Evolutionary conservation across 2,888 invertebrate species (phyloP).

Genomic region (Scaptomyza parva): DNA sequence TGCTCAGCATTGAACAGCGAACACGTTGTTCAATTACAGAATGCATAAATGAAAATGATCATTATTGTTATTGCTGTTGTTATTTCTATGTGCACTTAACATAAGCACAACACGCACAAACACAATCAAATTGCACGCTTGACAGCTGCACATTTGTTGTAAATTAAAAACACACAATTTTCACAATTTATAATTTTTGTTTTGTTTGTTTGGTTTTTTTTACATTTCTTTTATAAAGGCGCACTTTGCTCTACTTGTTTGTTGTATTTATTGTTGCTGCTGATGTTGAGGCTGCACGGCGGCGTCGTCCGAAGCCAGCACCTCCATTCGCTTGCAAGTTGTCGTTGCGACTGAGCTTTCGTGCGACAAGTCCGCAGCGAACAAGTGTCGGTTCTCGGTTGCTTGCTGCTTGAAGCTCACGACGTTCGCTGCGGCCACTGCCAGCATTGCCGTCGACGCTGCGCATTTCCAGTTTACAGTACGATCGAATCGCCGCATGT

Average conservation of each 20-base stretch:
- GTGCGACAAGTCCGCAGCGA: constrained; percentile 72
- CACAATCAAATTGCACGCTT: constrained; percentile 38
- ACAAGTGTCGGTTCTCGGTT: constrained; percentile 79
- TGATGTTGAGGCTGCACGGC: constrained; percentile 64
- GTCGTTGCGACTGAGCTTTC: constrained; percentile 85
- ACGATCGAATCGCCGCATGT: constrained; percentile 38
- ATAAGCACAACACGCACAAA: constrained; percentile 14
- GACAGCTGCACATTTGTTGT: constrained; percentile 71
- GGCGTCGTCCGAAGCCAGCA: constrained; percentile 80
- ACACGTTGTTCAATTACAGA: constrained; percentile 38
- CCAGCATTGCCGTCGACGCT: constrained; percentile 9
- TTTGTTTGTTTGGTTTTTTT: constrained; percentile 27
- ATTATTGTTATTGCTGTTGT: constrained; percentile 21
- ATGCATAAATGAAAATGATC: constrained; percentile 45
- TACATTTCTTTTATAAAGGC: constrained; percentile 71
- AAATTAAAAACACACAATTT: constrained; percentile 39
- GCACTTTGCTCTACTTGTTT: constrained; percentile 52
- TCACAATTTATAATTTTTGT: constrained; percentile 13
- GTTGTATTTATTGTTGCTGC: constrained; percentile 49
- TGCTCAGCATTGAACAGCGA: constrained; percentile 2
- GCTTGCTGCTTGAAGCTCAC: constrained; percentile 43
- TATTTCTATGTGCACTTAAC: constrained; percentile 38
- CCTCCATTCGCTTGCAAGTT: constrained; percentile 85
- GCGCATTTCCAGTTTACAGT: constrained; percentile 67
- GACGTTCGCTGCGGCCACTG: constrained; percentile 18